These are phyloP conservation scores for Coleophora flavipennella DNA, from an alignment of 2,888 invertebrate genomes.

Conservation along the genomic window DNA sequence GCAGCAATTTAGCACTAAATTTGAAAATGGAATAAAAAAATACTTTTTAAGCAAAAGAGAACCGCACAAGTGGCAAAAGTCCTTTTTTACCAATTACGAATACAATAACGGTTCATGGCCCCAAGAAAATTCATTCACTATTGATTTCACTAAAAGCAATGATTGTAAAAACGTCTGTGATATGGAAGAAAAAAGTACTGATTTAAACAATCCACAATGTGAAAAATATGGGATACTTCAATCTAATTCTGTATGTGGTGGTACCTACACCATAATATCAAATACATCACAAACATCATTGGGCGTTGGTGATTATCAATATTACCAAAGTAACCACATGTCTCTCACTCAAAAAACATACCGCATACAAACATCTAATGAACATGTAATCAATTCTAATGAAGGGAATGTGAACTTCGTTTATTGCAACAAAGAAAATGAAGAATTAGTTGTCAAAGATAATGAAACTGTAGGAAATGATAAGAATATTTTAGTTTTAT, in stretches of 20 bases:
- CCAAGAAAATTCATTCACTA: constrained; percentile 23
- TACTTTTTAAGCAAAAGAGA: neutral
- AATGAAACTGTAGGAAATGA: constrained; percentile 2
- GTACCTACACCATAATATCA: constrained; percentile 7
- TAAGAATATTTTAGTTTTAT: constrained; percentile 21
- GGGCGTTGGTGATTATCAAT: too few species aligned
- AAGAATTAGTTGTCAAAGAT: too few species aligned
- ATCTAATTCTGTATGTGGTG: constrained; percentile 4
- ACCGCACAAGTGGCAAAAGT: neutral
- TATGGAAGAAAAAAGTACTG: neutral
- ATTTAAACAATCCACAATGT: neutral
- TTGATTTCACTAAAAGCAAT: constrained; percentile 24
- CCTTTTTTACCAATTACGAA: constrained; percentile 5
- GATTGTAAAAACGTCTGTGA: neutral
- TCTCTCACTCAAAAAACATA: neutral
- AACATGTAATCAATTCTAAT: neutral
- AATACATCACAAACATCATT: neutral
- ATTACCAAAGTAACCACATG: too few species aligned
- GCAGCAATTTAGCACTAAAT: constrained; percentile 6
- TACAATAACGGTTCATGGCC: constrained; percentile 6
- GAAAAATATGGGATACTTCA: constrained; percentile 1
- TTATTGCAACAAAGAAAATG: too few species aligned
- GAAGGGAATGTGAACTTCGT: neutral
- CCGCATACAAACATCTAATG: neutral
- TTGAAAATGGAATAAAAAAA: constrained; percentile 1